Conservation (phyloP, 2,113 vertebrate genomes). For the Anhinga rufa region DNA sequence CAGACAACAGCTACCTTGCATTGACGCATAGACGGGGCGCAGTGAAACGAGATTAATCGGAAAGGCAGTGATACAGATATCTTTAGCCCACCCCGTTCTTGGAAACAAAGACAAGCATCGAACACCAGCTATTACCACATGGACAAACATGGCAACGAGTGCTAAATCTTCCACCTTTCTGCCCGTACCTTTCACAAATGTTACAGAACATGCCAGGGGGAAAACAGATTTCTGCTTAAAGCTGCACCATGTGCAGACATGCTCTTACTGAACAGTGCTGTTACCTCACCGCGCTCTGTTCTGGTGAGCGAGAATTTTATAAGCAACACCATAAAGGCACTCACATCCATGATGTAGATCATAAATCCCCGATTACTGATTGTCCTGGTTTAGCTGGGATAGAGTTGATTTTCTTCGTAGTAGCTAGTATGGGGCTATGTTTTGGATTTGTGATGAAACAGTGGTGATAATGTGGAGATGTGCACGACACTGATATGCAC, state of each 20-base stretch:
- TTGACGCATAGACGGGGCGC: background rate
- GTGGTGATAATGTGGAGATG: too few relatives aligned
- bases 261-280: background rate
- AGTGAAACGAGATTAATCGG: background rate
- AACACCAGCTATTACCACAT: background rate
- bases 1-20: background rate
- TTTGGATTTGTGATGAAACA: too few relatives aligned
- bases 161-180: background rate
- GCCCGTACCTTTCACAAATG: background rate
- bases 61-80: background rate
- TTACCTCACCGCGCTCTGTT: background rate
- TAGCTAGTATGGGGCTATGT: too few relatives aligned
- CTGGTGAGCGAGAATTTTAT: background rate
- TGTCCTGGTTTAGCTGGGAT: too few relatives aligned
- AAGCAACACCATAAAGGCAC: background rate
- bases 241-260: background rate
- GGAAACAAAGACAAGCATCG: background rate
- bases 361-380: background rate
- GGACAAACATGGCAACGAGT: background rate
- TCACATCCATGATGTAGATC: background rate
- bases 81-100: background rate
- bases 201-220: background rate
- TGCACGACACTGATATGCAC: too few relatives aligned
- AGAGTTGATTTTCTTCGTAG: too few relatives aligned
- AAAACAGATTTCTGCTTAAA: background rate